These are phyloP conservation scores for Pelusios castaneus DNA, from an alignment of 2,113 vertebrate species.

Conservation along the genomic window DNA sequence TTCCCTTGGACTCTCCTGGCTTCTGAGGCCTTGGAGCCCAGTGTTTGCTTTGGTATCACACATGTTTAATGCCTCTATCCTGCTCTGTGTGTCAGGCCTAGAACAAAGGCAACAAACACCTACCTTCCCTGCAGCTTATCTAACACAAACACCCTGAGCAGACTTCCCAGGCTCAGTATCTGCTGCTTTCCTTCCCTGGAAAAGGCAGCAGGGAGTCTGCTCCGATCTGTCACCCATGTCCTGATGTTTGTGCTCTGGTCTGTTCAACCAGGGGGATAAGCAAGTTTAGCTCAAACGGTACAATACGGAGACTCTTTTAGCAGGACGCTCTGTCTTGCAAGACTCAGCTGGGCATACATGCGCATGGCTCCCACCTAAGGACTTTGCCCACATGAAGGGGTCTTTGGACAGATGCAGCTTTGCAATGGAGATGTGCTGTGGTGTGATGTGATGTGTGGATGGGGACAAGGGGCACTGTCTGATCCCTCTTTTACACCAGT, in stretches of 20 bases:
- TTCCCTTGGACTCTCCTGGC: not conserved
- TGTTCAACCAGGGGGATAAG: not conserved
- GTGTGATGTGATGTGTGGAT: no score
- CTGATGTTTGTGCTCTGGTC: accelerated
- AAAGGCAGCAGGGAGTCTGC: not conserved
- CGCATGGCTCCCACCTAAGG: accelerated
- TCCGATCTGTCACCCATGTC: accelerated
- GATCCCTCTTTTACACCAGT: not conserved
- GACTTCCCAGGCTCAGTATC: constrained; percentile 56
- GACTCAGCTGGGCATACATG: accelerated
- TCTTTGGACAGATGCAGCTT: not conserved
- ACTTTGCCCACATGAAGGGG: not conserved
- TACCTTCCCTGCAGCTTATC: constrained; percentile 43
- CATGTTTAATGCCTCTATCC: not conserved
- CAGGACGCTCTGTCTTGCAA: not conserved
- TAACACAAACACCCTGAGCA: constrained; percentile 57
- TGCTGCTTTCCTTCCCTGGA: not conserved
- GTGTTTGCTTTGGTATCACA: not conserved
- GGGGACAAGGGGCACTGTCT: not conserved
- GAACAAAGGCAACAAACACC: constrained; percentile 42
- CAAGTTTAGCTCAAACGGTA: accelerated
- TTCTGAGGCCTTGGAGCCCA: not conserved
- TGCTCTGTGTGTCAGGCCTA: not conserved
- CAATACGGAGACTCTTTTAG: no score
- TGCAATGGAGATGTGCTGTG: not conserved